Base-by-base conservation (phyloP, 2,113 vertebrate species). In the Pseudorasbora parva region DNA sequence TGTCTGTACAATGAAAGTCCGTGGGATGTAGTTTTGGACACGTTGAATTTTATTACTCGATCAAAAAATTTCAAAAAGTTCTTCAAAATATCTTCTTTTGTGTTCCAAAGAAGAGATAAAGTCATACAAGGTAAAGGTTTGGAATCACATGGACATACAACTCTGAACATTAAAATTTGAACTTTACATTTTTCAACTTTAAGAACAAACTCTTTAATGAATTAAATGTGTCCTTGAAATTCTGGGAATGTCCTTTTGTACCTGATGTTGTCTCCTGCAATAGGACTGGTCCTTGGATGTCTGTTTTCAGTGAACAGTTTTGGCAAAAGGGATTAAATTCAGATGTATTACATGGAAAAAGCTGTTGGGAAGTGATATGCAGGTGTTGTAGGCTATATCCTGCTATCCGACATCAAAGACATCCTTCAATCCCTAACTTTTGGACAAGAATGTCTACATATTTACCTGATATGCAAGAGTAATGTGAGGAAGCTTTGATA, bases 321-420 rank as follows among this genome's bases (percentile, higher is more conserved):
- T 64, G 77, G 77, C 77, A 64, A 79, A 79, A 79, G 0, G 59
- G 59, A 66, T 79, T 64, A 30, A 15, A 64, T 45, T 79, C 43
- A 30, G 43, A 49, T 25, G 8, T 79, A 25, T 78, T 27, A 78
- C 8, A 8, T 60, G 77, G 41, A 64, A 64, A 64, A 27, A 17
- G 59, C 77, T 79, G 77, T 47, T 62, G 41, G 9, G 17, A 64
- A 79, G 77, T 79, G 77, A 79, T 79, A 64, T 64, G 43, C 17
- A 64, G 59, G 37, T 66, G 43, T 66, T 66, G 43, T 49, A 47
- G 77, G 59, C 77, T 64, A 47, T 5, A 64, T 78, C 15, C 59
- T 79, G 57, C 77, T 64, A 79, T 49, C 23, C 41, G 17, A 64
- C 59, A 79, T 64, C 77, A 79, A 79, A 79, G 77, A 30, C 76